Percentiles rank a stretch among this genome's conserved stretches.
Conservation (phyloP, 1,140 invertebrate species). For the Microplitis mediator region DNA sequence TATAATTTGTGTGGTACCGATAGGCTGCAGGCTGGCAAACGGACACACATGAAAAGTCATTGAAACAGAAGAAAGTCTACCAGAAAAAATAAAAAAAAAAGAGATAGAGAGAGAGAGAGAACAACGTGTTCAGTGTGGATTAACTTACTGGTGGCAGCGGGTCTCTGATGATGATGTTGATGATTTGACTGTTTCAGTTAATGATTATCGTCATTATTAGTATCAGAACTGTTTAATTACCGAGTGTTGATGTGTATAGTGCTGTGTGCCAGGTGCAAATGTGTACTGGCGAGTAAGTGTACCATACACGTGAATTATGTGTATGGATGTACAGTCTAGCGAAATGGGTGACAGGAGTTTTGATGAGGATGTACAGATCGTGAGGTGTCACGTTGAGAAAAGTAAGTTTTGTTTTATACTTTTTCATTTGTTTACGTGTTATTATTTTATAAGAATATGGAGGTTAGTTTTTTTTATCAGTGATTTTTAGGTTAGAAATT, state of each 20-base stretch:
- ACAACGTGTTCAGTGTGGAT: neutral
- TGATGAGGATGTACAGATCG: conserved; percentile 57
- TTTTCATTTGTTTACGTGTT: neutral
- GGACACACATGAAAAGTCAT: neutral
- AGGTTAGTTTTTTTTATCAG: too few relatives aligned
- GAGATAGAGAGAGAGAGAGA: neutral
- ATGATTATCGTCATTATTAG: too few relatives aligned
- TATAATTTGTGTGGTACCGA: neutral
- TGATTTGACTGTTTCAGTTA: conserved; percentile 9
- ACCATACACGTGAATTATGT: conserved; percentile 54
- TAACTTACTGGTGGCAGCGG: neutral
- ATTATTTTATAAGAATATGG: neutral
- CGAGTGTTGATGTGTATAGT: conserved; percentile 27
- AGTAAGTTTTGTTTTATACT: conserved; percentile 43
- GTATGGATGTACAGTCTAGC: conserved; percentile 58
- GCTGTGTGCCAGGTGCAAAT: conserved; percentile 26
- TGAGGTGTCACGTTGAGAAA: conserved; percentile 53
- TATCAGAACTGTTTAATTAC: neutral
- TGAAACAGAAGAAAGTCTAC: conserved; percentile 4
- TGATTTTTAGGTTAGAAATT: conserved; percentile 6
- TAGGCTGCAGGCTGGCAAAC: neutral
- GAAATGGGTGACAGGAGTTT: conserved; percentile 55
- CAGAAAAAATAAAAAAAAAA: neutral
- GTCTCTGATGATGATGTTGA: neutral
- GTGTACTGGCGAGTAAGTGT: conserved; percentile 39